Evolutionary conservation across 2,113 vertebrate genomes (phyloP).

Genomic region (Rostratula benghalensis): DNA sequence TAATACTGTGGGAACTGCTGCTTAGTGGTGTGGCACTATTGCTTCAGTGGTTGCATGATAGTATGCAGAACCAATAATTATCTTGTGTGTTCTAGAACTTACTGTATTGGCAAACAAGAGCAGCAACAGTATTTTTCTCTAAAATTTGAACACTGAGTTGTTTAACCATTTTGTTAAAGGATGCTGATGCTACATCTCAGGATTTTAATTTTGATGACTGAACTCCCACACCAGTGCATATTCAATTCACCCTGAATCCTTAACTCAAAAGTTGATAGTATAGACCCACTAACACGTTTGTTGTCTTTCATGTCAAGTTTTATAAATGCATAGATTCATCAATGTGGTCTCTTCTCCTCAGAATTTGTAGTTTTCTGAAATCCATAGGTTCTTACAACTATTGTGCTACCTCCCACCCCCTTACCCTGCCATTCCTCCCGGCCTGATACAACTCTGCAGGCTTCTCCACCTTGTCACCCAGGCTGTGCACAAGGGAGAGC

Average conservation of each 20-base stretch:
- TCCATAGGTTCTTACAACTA: neutral
- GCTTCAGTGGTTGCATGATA: accelerated
- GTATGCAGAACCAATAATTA: neutral
- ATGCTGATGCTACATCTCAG: neutral
- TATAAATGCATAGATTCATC: accelerated
- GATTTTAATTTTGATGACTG: neutral
- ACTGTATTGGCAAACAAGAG: neutral
- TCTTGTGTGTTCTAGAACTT: neutral
- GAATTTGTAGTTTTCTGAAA: neutral
- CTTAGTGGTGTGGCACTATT: neutral
- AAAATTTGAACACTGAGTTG: neutral
- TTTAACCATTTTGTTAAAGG: neutral
- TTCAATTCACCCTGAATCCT: neutral
- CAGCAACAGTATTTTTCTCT: neutral
- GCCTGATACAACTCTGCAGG: accelerated
- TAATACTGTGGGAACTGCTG: neutral
- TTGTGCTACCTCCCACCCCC: accelerated
- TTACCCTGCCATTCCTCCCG: neutral
- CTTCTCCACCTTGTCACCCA: neutral
- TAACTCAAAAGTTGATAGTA: neutral
- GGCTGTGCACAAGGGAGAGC: neutral
- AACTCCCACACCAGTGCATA: neutral
- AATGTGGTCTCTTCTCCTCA: neutral
- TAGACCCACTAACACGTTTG: neutral
- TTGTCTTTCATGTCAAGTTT: neutral